Conservation (phyloP, 2,113 vertebrate genomes). For the Ictalurus furcatus region DNA sequence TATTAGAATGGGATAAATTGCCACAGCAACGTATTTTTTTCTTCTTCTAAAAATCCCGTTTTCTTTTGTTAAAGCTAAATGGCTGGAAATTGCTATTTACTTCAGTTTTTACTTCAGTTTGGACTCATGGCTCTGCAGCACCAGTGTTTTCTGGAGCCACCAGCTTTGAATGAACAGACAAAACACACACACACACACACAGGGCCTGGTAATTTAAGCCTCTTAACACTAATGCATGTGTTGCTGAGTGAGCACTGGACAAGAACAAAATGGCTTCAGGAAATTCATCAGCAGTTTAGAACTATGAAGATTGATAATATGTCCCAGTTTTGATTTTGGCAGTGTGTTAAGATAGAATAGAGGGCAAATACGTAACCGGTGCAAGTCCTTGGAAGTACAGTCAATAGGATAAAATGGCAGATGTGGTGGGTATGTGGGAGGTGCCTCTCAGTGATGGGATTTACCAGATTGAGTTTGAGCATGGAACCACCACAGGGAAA, state of each 20-base stretch:
- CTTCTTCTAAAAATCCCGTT: not conserved
- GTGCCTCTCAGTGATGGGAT: conserved; percentile 89
- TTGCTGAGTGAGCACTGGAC: conserved; percentile 44
- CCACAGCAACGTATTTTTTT: not conserved
- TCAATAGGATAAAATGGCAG: conserved; percentile 76
- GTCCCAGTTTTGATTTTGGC: not conserved
- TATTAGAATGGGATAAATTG: not conserved
- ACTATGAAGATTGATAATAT: conserved; percentile 17
- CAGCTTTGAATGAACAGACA: not conserved
- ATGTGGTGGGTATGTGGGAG: conserved; percentile 89
- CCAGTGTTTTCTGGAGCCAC: not conserved
- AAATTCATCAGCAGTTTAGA: conserved; percentile 35
- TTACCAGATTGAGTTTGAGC: conserved; percentile 90
- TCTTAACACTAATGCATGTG: conserved; percentile 68
- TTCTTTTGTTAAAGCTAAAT: not conserved
- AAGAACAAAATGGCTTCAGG: conserved; percentile 14
- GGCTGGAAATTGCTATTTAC: not conserved
- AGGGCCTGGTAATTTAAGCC: conserved; percentile 57
- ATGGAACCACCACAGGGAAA: conserved; percentile 92
- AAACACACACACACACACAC: conserved; percentile 1
- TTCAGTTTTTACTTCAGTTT: not conserved
- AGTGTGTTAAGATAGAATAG: not conserved
- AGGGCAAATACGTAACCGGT: not conserved
- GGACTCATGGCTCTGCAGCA: not conserved
- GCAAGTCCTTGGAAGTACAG: not conserved